Evolutionary conservation across 2,888 invertebrate species (phyloP).

Genomic region (Sepioteuthis lessoniana): DNA sequence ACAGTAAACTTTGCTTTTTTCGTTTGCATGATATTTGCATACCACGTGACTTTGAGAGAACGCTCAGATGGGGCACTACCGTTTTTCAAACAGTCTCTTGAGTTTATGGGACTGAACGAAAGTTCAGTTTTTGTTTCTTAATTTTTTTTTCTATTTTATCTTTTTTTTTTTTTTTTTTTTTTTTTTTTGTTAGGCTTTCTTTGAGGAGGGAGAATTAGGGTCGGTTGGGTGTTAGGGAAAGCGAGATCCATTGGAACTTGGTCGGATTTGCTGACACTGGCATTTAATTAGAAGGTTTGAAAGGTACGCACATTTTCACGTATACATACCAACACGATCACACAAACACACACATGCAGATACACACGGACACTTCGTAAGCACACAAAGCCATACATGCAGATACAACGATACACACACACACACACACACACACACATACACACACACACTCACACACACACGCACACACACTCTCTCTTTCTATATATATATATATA

Average conservation of each 20-base stretch:
- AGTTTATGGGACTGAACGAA: slow-evolving; percentile 6
- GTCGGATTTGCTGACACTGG: background rate
- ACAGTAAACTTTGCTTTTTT: background rate
- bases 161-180: background rate
- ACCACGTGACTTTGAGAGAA: slow-evolving; percentile 21
- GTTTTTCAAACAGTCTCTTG: background rate
- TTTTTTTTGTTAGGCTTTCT: background rate
- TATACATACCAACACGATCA: background rate
- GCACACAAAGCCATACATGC: too few relatives aligned
- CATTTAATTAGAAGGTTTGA: background rate
- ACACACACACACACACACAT: too few relatives aligned
- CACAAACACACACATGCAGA: background rate
- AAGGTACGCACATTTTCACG: background rate
- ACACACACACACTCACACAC: too few relatives aligned
- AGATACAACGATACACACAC: too few relatives aligned
- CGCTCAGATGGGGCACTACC: slow-evolving; percentile 33
- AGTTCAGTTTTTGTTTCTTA: background rate
- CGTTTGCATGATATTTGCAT: slow-evolving; percentile 9
- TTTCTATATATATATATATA: too few relatives aligned
- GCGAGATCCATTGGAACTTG: slow-evolving; percentile 14
- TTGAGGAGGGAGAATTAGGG: slow-evolving; percentile 15
- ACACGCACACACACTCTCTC: too few relatives aligned
- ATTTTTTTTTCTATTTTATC: background rate
- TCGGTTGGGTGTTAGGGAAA: background rate
- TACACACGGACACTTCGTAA: background rate